Base-by-base conservation (phyloP, 2,797 vertebrate species). In the Channa striata region DNA sequence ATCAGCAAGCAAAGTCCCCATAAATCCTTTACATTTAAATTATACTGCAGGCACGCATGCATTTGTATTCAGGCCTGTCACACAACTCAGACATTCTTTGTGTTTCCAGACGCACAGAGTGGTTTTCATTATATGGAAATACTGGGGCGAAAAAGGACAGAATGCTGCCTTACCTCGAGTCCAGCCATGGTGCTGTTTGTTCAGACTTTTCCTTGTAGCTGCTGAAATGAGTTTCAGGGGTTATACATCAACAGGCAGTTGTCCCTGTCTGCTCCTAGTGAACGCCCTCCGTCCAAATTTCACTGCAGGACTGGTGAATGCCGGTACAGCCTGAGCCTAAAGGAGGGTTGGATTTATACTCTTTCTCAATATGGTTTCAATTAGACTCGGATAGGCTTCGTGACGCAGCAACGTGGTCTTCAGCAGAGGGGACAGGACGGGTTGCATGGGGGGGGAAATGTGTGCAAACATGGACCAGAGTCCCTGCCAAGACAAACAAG, bases 331-430 rank as follows among this genome's bases (percentile, higher is more conserved):
- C 74, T 23, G 62, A 66, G 74, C 11, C 40, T n/a, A 50, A 74
- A 53, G 62, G 64, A 59, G 79, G 89, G 92, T 36, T 81, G 87
- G 84, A 89, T 91, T 86, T 94, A 83, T 88, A 50, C 79, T 85
- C 88, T 93, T 94, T 72, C 90, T 87, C 92, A 87, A 93, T 93
- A 46, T 93, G 93, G 84, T 82, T 95, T 95, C 91, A 94, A 96
- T 95, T 94, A 95, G 91, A 82, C 17, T 56, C 85, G 69, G 71
- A 82, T 87, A 30, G 80, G 20, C 69, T 77, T 53, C 0, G 77
- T 95, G 91, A 95, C 88, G 92, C 85, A 88, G 88, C 67, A 51
- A 36, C 39, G 7, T 52, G 53, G 61, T 57, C 59, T 59, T 44
- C 34, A 1, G 46, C 13, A 23, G 40, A 64, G 77, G 64, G 54